A percentile compares a stretch with the other conserved stretches of the same genome.
Evolutionary conservation across 1,140 invertebrate genomes (phyloP).

Genomic region (Pissodes strobi): DNA sequence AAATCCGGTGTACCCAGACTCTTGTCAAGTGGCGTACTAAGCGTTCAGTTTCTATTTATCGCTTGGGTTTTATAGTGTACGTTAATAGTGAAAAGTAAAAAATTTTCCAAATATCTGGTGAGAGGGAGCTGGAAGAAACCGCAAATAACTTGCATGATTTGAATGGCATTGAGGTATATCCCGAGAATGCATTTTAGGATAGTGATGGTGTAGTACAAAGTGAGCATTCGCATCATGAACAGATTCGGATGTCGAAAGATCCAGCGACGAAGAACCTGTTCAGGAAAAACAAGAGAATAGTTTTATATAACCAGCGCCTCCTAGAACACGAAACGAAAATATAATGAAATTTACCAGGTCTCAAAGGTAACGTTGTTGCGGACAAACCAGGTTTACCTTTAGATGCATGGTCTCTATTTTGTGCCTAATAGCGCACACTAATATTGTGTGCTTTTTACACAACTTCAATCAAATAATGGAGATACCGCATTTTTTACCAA

Average conservation of each 20-base stretch:
- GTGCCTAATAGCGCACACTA: not conserved
- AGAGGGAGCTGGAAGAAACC: too few species aligned
- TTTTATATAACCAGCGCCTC: conserved; percentile 1
- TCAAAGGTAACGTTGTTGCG: not conserved
- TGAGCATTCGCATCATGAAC: not conserved
- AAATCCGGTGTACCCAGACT: too few species aligned
- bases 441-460: not conserved
- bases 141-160: too few species aligned
- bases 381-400: not conserved
- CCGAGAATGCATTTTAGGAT: not conserved
- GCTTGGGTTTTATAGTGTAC: too few species aligned
- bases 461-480: not conserved
- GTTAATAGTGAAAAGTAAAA: too few species aligned
- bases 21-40: too few species aligned
- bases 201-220: not conserved
- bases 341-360: not conserved
- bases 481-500: not conserved
- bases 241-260: too few species aligned
- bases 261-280: not conserved
- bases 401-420: not conserved
- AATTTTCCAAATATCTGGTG: too few species aligned
- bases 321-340: not conserved
- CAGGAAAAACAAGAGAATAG: not conserved
- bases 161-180: too few species aligned
- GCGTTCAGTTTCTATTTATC: too few species aligned